Evolutionary conservation across 2,888 invertebrate species (phyloP).

Genomic region (Isotomurus palustris): DNA sequence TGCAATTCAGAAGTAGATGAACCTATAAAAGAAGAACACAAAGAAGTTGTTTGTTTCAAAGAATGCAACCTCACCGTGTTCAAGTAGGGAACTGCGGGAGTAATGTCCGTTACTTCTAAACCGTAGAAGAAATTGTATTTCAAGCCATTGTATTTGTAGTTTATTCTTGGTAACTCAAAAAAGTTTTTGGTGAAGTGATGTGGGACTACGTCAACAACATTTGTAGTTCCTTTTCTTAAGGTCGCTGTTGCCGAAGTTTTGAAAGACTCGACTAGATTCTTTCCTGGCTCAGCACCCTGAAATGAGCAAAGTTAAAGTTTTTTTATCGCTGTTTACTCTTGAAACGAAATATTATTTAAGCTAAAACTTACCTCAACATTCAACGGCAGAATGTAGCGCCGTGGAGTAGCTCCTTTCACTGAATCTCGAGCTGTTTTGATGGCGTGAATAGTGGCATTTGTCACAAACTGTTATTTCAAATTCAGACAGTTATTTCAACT

Average conservation of each 20-base stretch:
- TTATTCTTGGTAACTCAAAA: conserved; percentile 54
- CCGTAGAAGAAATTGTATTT: conserved; percentile 55
- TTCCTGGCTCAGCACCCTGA: conserved; percentile 22
- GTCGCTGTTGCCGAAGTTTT: conserved; percentile 24
- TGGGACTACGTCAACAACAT: conserved; percentile 27
- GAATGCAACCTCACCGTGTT: too few relatives aligned
- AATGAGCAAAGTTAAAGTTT: neutral
- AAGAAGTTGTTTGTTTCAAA: too few relatives aligned
- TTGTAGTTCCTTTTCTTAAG: conserved; percentile 11
- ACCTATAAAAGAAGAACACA: too few relatives aligned
- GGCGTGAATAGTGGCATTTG: neutral
- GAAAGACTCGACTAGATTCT: conserved; percentile 23
- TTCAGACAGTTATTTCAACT: neutral
- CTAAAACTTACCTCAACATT: conserved; percentile 29
- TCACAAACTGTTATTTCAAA: conserved; percentile 4
- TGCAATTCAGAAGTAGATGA: too few relatives aligned
- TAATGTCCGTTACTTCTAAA: too few relatives aligned
- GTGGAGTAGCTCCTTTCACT: conserved; percentile 22
- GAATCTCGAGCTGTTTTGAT: neutral
- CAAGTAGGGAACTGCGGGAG: conserved; percentile 5
- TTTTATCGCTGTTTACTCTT: neutral
- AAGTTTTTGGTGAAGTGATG: conserved; percentile 46
- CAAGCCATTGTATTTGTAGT: conserved; percentile 51
- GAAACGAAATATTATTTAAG: too few relatives aligned
- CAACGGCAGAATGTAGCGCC: conserved; percentile 41